phyloP scores from a whole-genome alignment of 2,797 vertebrate species.

The Gymnoscopelus braueri region DNA sequence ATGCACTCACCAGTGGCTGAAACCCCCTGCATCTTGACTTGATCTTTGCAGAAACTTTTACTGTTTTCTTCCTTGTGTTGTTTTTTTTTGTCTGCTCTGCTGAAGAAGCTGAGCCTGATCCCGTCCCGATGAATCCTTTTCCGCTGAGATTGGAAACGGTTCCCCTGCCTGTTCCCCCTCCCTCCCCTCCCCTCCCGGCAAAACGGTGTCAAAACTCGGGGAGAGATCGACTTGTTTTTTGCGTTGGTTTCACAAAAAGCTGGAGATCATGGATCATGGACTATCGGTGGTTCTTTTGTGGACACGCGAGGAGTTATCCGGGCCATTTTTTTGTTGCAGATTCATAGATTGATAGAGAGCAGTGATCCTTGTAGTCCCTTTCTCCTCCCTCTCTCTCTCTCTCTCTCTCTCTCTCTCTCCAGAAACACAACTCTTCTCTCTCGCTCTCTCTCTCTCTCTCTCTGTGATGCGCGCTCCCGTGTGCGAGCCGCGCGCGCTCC shows the following conservation, averaged over 20 bases:
- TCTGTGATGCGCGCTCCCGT: slow-evolving; percentile 62
- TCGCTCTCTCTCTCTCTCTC: slow-evolving; percentile 59
- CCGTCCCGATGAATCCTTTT: slow-evolving; percentile 24
- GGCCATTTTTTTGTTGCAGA: slow-evolving; percentile 24
- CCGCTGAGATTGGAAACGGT: slow-evolving; percentile 46
- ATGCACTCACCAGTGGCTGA: slow-evolving; percentile 75
- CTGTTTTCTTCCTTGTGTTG: slow-evolving; percentile 18
- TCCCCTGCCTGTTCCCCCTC: slow-evolving; percentile 18
- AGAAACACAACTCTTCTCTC: slow-evolving; percentile 59
- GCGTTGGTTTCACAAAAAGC: slow-evolving; percentile 21
- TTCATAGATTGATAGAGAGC: slow-evolving; percentile 31
- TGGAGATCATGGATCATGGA: slow-evolving; percentile 12
- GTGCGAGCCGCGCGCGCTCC: slow-evolving; percentile 58
- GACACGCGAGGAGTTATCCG: slow-evolving; percentile 30
- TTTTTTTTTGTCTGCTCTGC: slow-evolving; percentile 26
- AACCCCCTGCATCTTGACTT: slow-evolving; percentile 73
- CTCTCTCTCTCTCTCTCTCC: slow-evolving; percentile 15
- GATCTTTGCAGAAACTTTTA: slow-evolving; percentile 39
- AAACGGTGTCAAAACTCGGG: slow-evolving; percentile 43
- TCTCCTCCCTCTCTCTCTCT: slow-evolving; percentile 60
- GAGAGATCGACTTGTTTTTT: slow-evolving; percentile 48
- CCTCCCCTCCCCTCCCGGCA: too few relatives aligned
- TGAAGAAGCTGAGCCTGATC: slow-evolving; percentile 10
- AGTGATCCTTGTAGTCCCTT: slow-evolving; percentile 59
- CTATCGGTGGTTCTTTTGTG: slow-evolving; percentile 41